Percentiles rank a stretch among this genome's conserved stretches.
phyloP scores from a whole-genome alignment of 2,888 invertebrate genomes.

The Brassicogethes aeneus region DNA sequence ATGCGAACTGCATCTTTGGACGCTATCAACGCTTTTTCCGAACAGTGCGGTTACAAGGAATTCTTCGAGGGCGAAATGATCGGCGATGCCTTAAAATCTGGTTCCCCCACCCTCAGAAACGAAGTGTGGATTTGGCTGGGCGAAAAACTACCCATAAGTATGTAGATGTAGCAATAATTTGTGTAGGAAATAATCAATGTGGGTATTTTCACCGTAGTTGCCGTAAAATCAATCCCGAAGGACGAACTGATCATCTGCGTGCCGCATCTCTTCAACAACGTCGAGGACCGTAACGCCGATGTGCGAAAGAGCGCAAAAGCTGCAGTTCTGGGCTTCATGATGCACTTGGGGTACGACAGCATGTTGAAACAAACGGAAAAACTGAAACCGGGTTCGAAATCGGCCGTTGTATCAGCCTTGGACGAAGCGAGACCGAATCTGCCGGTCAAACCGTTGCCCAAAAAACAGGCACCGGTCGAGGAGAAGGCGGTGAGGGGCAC shows the following conservation, averaged over 20 bases:
- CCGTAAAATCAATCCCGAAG: slow-evolving; percentile 64
- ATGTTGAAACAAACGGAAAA: slow-evolving; percentile 71
- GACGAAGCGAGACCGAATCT: slow-evolving; percentile 81
- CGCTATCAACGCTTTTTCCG: slow-evolving; percentile 81
- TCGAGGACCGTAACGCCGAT: slow-evolving; percentile 87
- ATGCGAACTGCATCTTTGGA: slow-evolving; percentile 71
- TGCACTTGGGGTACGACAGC: slow-evolving; percentile 76
- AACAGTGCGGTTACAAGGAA: slow-evolving; percentile 70
- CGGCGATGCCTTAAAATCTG: slow-evolving; percentile 73
- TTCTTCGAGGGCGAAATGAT: slow-evolving; percentile 87
- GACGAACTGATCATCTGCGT: slow-evolving; percentile 74
- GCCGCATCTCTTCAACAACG: slow-evolving; percentile 66
- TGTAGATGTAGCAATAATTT: too few relatives aligned
- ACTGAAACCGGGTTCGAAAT: slow-evolving; percentile 71
- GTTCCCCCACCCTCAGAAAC: slow-evolving; percentile 72
- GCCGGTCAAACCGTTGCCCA: slow-evolving; percentile 69
- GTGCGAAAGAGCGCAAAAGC: slow-evolving; percentile 87
- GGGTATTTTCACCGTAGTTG: slow-evolving; percentile 37
- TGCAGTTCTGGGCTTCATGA: slow-evolving; percentile 85
- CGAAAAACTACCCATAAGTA: slow-evolving; percentile 66
- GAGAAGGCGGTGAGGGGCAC: slow-evolving; percentile 51
- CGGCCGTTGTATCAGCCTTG: slow-evolving; percentile 65
- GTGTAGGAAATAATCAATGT: too few relatives aligned
- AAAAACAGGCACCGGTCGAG: slow-evolving; percentile 47
- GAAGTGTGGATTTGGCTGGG: slow-evolving; percentile 83